Evolutionary conservation across 2,113 vertebrate species (phyloP).

Genomic region (Scomber japonicus): DNA sequence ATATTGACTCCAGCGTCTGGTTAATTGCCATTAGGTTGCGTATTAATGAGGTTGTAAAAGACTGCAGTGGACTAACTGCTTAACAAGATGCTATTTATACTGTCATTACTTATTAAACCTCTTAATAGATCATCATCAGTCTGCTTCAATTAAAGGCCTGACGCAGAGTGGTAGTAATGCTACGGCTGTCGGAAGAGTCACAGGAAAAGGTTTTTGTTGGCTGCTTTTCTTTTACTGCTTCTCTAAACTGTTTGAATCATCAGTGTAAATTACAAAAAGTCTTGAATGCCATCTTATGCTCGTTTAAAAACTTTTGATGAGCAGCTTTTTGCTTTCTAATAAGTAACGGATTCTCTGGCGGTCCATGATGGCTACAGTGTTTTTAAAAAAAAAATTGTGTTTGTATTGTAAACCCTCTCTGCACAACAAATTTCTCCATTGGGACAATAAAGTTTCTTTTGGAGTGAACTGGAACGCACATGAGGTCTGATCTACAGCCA

Average conservation of each 20-base stretch:
- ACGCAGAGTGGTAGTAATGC: constrained; percentile 23
- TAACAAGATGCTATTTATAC: constrained; percentile 78
- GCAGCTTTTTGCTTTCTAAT: constrained; percentile 7
- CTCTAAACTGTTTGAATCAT: constrained; percentile 24
- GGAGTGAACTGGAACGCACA: constrained; percentile 1
- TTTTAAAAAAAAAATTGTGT: constrained; percentile 11
- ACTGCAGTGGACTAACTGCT: constrained; percentile 69
- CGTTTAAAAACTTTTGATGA: constrained; percentile 31
- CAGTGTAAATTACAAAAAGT: constrained; percentile 20
- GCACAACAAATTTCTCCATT: constrained; percentile 22
- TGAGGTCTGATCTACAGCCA: constrained; percentile 33
- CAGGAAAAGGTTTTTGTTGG: constrained; percentile 7
- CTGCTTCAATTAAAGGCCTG: constrained; percentile 57
- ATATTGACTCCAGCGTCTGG: constrained; percentile 59
- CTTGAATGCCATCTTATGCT: constrained; percentile 9
- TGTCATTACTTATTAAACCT: constrained; percentile 72
- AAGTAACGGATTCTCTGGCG: constrained; percentile 5
- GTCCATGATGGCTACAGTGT: constrained; percentile 9
- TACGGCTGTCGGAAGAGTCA: neutral
- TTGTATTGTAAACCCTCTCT: constrained; percentile 24
- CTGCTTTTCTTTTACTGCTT: constrained; percentile 29
- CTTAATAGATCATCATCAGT: constrained; percentile 72
- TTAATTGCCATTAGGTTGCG: constrained; percentile 76
- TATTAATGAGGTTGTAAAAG: constrained; percentile 77
- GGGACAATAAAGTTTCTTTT: constrained; percentile 44